Evolutionary conservation across 2,113 vertebrate species (phyloP).

Genomic region (Cygnus atratus): DNA sequence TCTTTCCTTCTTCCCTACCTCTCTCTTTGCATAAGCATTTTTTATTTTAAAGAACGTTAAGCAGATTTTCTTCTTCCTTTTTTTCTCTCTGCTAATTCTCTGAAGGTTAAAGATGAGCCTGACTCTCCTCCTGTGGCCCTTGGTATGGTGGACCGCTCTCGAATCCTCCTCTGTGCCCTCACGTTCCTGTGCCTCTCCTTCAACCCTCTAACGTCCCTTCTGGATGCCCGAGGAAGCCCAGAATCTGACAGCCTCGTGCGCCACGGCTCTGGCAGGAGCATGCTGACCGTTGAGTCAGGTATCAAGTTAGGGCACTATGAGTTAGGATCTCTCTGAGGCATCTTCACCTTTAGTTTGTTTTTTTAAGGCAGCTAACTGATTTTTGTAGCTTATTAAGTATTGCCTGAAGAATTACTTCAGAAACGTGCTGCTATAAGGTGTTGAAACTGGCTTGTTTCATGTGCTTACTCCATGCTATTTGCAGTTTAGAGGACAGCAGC

Average conservation of each 20-base stretch:
- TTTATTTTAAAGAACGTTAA: not conserved
- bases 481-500: not conserved
- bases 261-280: slow-evolving; percentile 79
- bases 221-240: slow-evolving; percentile 70
- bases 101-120: slow-evolving; percentile 94
- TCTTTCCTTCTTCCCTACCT: not conserved
- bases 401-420: not conserved
- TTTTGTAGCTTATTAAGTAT: not conserved
- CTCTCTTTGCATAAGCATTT: not conserved
- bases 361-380: not conserved
- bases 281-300: slow-evolving; percentile 85
- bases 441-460: not conserved
- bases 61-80: not conserved
- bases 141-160: slow-evolving; percentile 98
- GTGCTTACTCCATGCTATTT: not conserved
- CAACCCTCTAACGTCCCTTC: slow-evolving; percentile 90
- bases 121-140: slow-evolving; percentile 89
- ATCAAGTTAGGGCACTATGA: not conserved
- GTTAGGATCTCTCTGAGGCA: not conserved
- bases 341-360: not conserved
- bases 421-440: not conserved
- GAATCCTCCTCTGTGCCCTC: slow-evolving; percentile 93
- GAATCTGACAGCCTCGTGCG: slow-evolving; percentile 52
- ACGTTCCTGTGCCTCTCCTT: slow-evolving; percentile 96
- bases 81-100: not conserved